Conservation (phyloP, 2,113 vertebrate species). For the Bufo bufo region DNA sequence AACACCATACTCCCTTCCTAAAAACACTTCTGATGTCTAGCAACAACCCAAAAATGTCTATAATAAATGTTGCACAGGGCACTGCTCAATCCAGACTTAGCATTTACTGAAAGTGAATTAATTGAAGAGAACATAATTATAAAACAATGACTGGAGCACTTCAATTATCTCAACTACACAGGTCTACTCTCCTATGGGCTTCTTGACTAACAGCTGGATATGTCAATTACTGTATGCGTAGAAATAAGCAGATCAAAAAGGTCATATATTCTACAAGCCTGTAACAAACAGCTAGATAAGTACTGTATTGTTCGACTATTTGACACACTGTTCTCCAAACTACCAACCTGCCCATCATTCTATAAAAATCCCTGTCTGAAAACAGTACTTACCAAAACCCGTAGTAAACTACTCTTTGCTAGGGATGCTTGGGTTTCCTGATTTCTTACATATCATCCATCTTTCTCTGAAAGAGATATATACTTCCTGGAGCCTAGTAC, state of each 20-base stretch:
- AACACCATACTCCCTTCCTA: too few species aligned
- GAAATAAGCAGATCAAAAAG: neutral
- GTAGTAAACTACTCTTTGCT: too few species aligned
- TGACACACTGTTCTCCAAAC: neutral
- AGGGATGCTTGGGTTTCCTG: too few species aligned
- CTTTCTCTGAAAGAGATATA: too few species aligned
- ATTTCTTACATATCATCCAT: too few species aligned
- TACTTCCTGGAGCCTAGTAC: too few species aligned
- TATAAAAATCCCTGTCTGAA: too few species aligned
- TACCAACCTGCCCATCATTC: too few species aligned
- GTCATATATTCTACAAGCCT: neutral
- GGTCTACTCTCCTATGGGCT: neutral
- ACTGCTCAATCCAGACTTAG: neutral
- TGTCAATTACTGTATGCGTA: neutral
- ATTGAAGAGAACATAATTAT: neutral
- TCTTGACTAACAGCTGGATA: slow-evolving; percentile 8
- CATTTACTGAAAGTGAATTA: neutral
- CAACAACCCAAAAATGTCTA: too few species aligned
- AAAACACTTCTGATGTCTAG: too few species aligned
- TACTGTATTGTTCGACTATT: neutral
- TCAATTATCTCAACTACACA: neutral
- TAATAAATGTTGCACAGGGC: neutral
- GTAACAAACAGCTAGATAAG: neutral
- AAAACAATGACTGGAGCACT: neutral
- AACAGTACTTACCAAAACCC: too few species aligned